Evolutionary conservation across 2,888 invertebrate species (phyloP).

Genomic region (Pterobdella sp.): DNA sequence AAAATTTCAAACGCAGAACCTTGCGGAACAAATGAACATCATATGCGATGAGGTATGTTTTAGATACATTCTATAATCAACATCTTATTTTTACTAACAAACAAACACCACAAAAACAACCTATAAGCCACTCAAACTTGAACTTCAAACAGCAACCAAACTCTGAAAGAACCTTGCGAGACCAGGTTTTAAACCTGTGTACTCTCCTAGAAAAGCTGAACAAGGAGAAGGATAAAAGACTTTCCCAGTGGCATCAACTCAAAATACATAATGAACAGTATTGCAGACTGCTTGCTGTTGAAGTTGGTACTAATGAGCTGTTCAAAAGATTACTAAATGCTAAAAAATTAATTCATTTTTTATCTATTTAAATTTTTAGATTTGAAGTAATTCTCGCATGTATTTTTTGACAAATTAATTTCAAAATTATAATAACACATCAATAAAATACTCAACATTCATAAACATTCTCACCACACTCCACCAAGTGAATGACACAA

Average conservation of each 20-base stretch:
- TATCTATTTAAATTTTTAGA: too few species aligned
- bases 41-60: background rate
- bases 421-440: too few species aligned
- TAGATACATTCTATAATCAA: background rate
- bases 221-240: background rate
- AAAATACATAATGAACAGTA: background rate
- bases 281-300: background rate
- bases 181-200: background rate
- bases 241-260: background rate
- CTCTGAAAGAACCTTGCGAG: background rate
- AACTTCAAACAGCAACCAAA: background rate
- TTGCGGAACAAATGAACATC: background rate
- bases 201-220: background rate
- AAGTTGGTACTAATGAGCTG: background rate
- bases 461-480: too few species aligned
- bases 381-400: background rate
- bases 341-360: too few species aligned
- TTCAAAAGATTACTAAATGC: too few species aligned
- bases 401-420: background rate
- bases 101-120: background rate
- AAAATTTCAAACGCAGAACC: background rate
- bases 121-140: background rate
- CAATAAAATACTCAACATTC: too few species aligned
- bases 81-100: background rate
- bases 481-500: too few species aligned